phyloP scores from a whole-genome alignment of 2,888 invertebrate genomes.

The Sarcophaga variegata region DNA sequence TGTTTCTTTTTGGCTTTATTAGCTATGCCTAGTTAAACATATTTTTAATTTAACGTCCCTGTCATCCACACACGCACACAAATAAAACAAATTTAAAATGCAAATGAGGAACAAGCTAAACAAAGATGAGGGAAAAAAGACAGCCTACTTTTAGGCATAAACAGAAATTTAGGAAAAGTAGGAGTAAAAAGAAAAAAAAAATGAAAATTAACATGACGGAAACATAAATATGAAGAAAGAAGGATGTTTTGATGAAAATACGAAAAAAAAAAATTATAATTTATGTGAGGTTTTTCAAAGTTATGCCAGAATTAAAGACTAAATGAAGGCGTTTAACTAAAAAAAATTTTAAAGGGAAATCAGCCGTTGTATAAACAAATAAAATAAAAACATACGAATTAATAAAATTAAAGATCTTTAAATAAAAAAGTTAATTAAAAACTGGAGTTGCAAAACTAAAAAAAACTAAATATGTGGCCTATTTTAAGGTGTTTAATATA shows the following conservation, averaged over 20 bases:
- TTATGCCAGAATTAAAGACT: not conserved
- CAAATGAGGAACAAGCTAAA: slow-evolving; percentile 13
- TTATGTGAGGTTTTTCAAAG: not conserved
- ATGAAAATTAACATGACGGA: not conserved
- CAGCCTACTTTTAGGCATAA: slow-evolving; percentile 27
- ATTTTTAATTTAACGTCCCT: not conserved
- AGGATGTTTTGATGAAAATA: not conserved
- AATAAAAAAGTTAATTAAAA: too few species aligned
- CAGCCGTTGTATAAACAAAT: too few species aligned
- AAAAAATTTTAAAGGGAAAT: not conserved
- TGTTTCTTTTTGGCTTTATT: not conserved
- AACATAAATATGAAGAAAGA: not conserved
- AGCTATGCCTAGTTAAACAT: slow-evolving; percentile 7
- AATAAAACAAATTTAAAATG: slow-evolving; percentile 25
- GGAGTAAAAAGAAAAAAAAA: not conserved
- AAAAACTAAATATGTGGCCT: too few species aligned
- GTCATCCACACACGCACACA: not conserved
- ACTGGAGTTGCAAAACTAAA: too few species aligned
- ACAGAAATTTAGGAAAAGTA: not conserved
- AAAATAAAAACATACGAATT: too few species aligned
- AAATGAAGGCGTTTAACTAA: not conserved
- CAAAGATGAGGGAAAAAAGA: not conserved
- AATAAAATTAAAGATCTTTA: too few species aligned
- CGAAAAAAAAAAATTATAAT: too few species aligned
- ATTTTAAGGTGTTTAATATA: too few species aligned